Conservation (phyloP, 2,113 vertebrate species). For the Aepyceros melampus region DNA sequence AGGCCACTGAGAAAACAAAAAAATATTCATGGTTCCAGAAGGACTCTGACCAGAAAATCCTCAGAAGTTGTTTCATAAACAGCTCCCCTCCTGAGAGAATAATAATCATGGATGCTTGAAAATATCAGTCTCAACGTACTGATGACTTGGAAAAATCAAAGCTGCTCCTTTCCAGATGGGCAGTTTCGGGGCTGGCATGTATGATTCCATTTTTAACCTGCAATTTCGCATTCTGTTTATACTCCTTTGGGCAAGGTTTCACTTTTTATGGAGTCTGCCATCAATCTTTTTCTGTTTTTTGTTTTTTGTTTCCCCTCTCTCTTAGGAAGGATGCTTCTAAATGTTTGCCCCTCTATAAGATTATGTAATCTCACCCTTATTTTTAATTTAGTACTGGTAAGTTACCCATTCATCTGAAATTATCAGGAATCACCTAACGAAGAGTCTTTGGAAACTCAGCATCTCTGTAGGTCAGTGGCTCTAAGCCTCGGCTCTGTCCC, state of each 20-base stretch:
- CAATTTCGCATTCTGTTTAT: background rate
- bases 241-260: background rate
- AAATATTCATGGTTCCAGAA: background rate
- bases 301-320: background rate
- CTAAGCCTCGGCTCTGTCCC: fast-evolving
- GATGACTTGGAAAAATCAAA: constrained; percentile 34
- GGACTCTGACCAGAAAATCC: background rate
- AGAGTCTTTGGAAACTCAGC: background rate
- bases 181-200: background rate
- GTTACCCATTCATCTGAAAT: background rate
- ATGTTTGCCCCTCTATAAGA: background rate
- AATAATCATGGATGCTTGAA: background rate
- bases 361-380: background rate
- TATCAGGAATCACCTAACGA: background rate
- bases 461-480: background rate
- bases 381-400: background rate
- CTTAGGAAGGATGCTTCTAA: background rate
- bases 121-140: background rate
- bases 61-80: background rate
- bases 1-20: background rate
- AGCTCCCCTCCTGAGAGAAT: background rate
- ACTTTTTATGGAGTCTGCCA: background rate
- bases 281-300: background rate
- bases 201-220: background rate
- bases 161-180: background rate